Percentiles rank a stretch among this genome's conserved stretches.
Conservation (phyloP, 2,113 vertebrate species). For the Misgurnus anguillicaudatus region DNA sequence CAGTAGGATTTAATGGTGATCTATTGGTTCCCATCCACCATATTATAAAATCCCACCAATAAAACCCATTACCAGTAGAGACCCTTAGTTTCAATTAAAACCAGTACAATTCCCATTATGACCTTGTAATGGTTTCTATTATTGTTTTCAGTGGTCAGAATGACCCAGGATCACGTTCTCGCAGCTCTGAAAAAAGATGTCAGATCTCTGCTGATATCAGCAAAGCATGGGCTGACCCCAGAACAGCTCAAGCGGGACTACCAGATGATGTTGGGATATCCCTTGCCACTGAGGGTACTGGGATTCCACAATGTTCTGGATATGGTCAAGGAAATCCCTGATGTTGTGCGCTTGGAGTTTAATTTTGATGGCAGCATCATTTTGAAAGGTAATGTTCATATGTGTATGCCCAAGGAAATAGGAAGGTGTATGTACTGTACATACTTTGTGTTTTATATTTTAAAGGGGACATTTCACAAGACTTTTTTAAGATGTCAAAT, state of each 20-base stretch:
- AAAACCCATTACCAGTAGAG: too few species aligned
- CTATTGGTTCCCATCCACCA: too few species aligned
- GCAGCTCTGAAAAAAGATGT: constrained; percentile 83
- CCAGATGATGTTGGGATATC: constrained; percentile 75
- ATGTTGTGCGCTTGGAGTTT: constrained; percentile 75
- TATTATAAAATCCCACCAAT: too few species aligned
- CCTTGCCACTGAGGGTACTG: constrained; percentile 77
- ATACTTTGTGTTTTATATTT: too few species aligned
- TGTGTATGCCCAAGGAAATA: background rate
- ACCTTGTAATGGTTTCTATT: background rate
- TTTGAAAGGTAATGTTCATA: constrained; percentile 76
- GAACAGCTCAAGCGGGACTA: constrained; percentile 82
- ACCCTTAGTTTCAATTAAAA: too few species aligned
- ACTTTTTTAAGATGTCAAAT: too few species aligned
- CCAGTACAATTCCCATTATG: too few species aligned
- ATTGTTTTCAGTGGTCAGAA: constrained; percentile 43
- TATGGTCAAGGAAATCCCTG: constrained; percentile 84
- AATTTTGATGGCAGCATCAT: constrained; percentile 62
- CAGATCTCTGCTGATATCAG: constrained; percentile 81
- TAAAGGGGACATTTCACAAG: too few species aligned
- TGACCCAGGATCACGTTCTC: constrained; percentile 73
- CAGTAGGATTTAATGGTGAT: too few species aligned
- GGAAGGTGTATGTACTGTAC: too few species aligned
- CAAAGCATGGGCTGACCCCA: constrained; percentile 79
- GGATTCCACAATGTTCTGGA: constrained; percentile 83